These are phyloP conservation scores for Galaxias olidus DNA, from an alignment of 2,797 vertebrate genomes.

Conservation along the genomic window DNA sequence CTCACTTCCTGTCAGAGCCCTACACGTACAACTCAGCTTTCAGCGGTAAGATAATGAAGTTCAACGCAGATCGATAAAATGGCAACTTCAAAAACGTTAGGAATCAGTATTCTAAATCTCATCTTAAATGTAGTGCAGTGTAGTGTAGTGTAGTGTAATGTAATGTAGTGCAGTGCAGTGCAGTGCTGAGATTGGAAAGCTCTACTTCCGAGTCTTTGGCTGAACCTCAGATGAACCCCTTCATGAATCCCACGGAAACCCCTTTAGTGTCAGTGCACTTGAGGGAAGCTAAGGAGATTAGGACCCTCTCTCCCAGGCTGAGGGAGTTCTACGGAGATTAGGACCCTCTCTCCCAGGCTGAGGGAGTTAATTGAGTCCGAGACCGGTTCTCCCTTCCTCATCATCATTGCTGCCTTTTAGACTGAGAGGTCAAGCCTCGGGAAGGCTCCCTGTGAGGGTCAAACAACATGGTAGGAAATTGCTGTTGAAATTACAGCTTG, in stretches of 20 bases:
- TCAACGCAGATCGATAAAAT: no score
- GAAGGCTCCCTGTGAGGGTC: slow-evolving; percentile 24
- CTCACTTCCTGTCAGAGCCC: slow-evolving; percentile 88
- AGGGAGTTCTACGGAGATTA: no score
- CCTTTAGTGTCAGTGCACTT: slow-evolving; percentile 47
- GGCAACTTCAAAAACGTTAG: background rate
- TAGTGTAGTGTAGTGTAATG: no score
- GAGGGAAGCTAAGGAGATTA: slow-evolving; percentile 59
- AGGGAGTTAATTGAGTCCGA: slow-evolving; percentile 37
- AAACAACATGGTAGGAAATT: slow-evolving; percentile 52
- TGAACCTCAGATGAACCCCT: slow-evolving; percentile 30
- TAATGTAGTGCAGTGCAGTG: background rate
- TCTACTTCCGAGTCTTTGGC: background rate
- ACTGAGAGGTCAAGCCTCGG: slow-evolving; percentile 15
- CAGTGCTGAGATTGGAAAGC: background rate
- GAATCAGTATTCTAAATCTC: background rate
- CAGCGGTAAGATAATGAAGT: slow-evolving; percentile 72
- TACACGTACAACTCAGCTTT: slow-evolving; percentile 74
- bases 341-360: slow-evolving; percentile 28
- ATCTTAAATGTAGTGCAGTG: no score
- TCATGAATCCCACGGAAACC: slow-evolving; percentile 24
- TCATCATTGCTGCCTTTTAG: slow-evolving; percentile 23
- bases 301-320: slow-evolving; percentile 27
- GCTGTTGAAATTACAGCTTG: slow-evolving; percentile 20
- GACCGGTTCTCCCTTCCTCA: slow-evolving; percentile 13